phyloP scores from a whole-genome alignment of 2,113 vertebrate genomes.

The Silurus asotus region DNA sequence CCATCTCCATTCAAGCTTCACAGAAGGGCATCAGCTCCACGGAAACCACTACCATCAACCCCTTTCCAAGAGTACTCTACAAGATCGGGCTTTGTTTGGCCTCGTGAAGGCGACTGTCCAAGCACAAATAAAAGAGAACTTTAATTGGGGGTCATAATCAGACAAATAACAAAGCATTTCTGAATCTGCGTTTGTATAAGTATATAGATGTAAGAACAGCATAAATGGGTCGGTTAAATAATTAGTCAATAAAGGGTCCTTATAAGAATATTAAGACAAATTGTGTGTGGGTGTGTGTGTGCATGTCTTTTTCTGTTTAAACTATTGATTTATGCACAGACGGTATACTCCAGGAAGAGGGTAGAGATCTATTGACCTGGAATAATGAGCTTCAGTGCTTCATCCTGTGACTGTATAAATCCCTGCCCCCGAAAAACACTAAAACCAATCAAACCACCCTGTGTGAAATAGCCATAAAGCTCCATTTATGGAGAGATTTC shows the following conservation, averaged over 20 bases:
- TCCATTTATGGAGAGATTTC: not conserved
- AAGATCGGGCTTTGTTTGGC: not conserved
- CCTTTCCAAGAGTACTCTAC: not conserved
- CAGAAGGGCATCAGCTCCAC: not conserved
- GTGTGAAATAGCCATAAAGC: not conserved
- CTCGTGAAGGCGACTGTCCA: no score
- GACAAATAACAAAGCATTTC: no score
- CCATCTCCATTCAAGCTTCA: slow-evolving; percentile 39
- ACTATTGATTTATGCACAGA: not conserved
- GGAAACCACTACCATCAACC: not conserved
- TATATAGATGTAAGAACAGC: no score
- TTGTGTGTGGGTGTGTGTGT: not conserved
- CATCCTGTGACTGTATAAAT: not conserved
- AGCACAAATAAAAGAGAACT: no score
- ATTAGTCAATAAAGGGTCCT: no score
- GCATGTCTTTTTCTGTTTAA: not conserved
- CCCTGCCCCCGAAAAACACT: not conserved
- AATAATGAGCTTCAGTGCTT: slow-evolving; percentile 6
- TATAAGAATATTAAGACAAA: no score
- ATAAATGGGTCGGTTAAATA: no score
- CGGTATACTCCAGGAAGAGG: not conserved
- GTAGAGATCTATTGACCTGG: not conserved
- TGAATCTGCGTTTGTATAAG: no score
- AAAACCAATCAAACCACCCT: not conserved
- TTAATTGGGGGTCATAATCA: no score